Evolutionary conservation across 1,140 invertebrate species (phyloP).

Genomic region (Trigoniulus corallinus): DNA sequence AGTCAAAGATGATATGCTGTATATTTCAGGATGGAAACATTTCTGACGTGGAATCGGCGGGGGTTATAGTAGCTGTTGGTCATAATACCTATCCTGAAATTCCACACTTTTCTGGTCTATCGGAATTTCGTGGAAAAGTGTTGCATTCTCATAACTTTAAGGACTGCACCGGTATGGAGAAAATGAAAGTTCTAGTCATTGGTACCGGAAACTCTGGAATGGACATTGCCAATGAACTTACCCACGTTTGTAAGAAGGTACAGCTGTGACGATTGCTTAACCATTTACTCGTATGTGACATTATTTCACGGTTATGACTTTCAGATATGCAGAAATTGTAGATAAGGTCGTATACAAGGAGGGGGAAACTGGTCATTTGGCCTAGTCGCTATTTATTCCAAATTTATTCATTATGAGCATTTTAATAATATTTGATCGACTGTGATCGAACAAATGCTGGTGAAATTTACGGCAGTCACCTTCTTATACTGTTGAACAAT

Average conservation of each 20-base stretch:
- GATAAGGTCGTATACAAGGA: neutral
- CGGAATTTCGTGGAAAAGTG: conserved; percentile 9
- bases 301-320: neutral
- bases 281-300: neutral
- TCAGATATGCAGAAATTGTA: neutral
- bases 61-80: conserved; percentile 8
- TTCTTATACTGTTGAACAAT: no score
- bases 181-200: conserved; percentile 8
- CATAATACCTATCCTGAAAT: conserved; percentile 9
- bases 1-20: neutral
- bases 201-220: conserved; percentile 11
- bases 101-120: conserved; percentile 8
- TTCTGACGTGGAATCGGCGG: neutral
- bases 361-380: neutral
- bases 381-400: no score
- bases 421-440: no score
- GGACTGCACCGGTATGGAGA: conserved; percentile 6
- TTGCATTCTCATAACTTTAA: conserved; percentile 12
- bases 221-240: conserved; percentile 8
- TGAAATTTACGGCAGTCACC: no score
- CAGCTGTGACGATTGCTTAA: no score
- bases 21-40: neutral
- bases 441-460: no score
- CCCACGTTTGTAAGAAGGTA: neutral
- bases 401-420: no score